Conservation (phyloP, 2,888 invertebrate species). For the Orchesella flavescens region DNA sequence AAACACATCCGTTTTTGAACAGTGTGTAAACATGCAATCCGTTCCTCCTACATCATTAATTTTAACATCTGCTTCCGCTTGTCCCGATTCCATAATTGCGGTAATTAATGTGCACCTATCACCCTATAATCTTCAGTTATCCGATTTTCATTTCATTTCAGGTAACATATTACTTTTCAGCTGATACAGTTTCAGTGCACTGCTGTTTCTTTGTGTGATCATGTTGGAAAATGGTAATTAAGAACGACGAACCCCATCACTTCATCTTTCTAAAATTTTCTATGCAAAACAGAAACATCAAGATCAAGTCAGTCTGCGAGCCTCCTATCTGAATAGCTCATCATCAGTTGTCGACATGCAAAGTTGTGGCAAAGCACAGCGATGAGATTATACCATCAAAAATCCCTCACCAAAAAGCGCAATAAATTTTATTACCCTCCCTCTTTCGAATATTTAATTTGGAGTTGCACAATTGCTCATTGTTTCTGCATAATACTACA, state of each 20-base stretch:
- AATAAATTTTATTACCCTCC: background rate
- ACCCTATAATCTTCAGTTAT: background rate
- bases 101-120: conserved; percentile 41
- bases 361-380: background rate
- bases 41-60: background rate
- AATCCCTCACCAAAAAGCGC: background rate
- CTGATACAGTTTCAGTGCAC: no score
- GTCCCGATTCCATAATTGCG: conserved; percentile 64
- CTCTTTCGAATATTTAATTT: background rate
- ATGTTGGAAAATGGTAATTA: conserved; percentile 36
- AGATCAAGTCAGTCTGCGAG: background rate
- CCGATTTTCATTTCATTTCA: background rate
- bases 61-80: conserved; percentile 68
- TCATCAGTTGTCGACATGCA: background rate
- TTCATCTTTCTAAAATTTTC: background rate
- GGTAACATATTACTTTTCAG: no score
- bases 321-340: background rate
- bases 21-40: background rate
- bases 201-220: no score
- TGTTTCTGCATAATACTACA: conserved; percentile 1
- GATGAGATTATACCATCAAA: background rate
- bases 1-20: no score
- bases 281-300: background rate
- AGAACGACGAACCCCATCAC: background rate
- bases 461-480: no score